A percentile compares a stretch with the other conserved stretches of the same genome.
Conservation (phyloP, 1,140 invertebrate species). For the Solenopsis fugax region DNA sequence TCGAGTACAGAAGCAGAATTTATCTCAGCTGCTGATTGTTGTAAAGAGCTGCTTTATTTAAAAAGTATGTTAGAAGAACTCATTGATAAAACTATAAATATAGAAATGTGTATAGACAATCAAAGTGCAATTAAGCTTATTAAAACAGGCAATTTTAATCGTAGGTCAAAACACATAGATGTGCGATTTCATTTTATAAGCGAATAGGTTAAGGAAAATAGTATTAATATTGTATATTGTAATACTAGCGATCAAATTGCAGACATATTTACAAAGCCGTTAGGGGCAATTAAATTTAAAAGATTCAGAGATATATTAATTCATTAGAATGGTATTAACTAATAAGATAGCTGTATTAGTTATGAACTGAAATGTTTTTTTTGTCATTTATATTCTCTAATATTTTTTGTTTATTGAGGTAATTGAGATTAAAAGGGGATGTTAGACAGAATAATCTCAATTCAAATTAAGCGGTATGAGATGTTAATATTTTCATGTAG, state of each 20-base stretch:
- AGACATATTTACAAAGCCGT: conserved; percentile 39
- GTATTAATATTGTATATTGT: conserved; percentile 32
- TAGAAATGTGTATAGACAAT: conserved; percentile 9
- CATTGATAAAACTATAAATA: background rate
- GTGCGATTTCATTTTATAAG: conserved; percentile 24
- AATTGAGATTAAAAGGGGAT: too few species aligned
- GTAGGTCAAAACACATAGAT: conserved; percentile 41
- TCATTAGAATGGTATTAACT: too few species aligned
- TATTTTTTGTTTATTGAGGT: too few species aligned
- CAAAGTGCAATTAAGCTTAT: conserved; percentile 32
- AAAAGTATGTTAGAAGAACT: background rate
- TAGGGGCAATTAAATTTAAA: conserved; percentile 32
- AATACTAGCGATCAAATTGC: conserved; percentile 27
- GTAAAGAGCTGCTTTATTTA: conserved; percentile 23
- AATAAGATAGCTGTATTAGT: too few species aligned
- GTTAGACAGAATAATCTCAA: too few species aligned
- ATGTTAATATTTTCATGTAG: too few species aligned
- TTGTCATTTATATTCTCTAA: too few species aligned
- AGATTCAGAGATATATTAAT: conserved; percentile 27
- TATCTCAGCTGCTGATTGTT: conserved; percentile 22
- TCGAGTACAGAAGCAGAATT: conserved; percentile 31
- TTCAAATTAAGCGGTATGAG: too few species aligned
- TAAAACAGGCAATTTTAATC: conserved; percentile 27
- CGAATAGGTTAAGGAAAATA: conserved; percentile 20
- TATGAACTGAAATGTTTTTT: too few species aligned